Evolutionary conservation across 2,113 vertebrate genomes (phyloP), one percentile per base, ranked within the genome.

Genomic region (Pelecanus crispus): DNA sequence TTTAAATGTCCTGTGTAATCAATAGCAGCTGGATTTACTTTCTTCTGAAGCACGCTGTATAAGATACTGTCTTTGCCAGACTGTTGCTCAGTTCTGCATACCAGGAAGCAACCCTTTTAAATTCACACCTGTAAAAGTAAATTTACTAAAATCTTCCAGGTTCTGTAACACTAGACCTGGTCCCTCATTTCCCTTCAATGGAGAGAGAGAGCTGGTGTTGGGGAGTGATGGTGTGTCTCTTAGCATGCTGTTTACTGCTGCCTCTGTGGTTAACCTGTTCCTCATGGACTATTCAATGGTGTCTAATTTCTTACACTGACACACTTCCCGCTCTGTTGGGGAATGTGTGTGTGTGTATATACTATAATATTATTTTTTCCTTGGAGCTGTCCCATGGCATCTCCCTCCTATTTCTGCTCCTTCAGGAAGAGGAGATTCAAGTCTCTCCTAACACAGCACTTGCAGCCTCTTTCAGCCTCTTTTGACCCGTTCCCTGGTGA

Each of bases 1-100:
- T 90, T 89, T 85, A 97, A 86, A 73, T 90, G 66, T 59, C 32
- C 56, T 66, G 36, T 81, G 38, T 93, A 86, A 95, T 94, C n/a
- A 58, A 9, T 34, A 92, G 68, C 92, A 94, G 75, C 56, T 93
- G 88, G 59, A 22, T 88, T 85, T 84, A 13, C 31, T 94, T 94
- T 58, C 38, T 75, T 82, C 53, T 85, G 53, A 85, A 88, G 66
- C 62, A 18, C 32, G 34, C 36, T 75, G 12, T 38, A 2, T 52
- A 63, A 66, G 68, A 38, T 56, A 31, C 11, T 52, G 0, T 71
- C 53, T 93, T 86, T 86, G 44, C n/a, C 21, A 71, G 56, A 19
- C 25, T 73, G 25, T 78, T 88, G 28, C 38, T 95, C 62, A 25
- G 28, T 85, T 81, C 70, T 89, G 66, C 0, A 0, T 93, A 45